Conservation (phyloP, 2,113 vertebrate genomes). For the Chaenogobius annularis region DNA sequence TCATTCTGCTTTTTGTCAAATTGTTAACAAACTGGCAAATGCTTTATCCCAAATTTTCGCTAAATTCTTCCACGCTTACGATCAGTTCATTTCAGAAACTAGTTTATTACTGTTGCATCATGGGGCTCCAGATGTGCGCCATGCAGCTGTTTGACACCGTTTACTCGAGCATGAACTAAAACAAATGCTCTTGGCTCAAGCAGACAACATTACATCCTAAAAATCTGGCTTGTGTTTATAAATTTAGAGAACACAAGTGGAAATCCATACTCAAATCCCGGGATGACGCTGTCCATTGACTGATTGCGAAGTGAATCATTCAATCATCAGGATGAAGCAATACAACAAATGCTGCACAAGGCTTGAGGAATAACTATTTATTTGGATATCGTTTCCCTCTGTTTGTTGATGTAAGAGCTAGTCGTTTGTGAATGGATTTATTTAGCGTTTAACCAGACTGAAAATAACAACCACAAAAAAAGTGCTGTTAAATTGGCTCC, state of each 20-base stretch:
- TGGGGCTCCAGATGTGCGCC: constrained; percentile 31
- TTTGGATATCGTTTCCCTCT: background rate
- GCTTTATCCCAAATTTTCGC: background rate
- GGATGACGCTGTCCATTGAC: background rate
- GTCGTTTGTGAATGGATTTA: too few species aligned
- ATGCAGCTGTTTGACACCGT: constrained; percentile 24
- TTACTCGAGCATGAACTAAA: constrained; percentile 33
- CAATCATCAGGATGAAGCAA: background rate
- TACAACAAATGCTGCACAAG: background rate
- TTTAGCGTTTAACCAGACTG: too few species aligned
- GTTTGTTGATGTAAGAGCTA: too few species aligned
- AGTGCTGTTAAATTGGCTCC: too few species aligned
- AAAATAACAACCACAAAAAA: too few species aligned
- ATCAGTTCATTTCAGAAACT: constrained; percentile 11
- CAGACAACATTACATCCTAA: constrained; percentile 26
- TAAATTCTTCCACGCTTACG: background rate
- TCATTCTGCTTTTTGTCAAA: too few species aligned
- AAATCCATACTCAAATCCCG: background rate
- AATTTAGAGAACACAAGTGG: background rate
- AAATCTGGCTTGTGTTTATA: background rate
- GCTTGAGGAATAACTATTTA: background rate
- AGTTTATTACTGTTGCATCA: constrained; percentile 24
- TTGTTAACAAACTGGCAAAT: too few species aligned
- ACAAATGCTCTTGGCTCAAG: constrained; percentile 23
- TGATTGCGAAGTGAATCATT: constrained; percentile 1